phyloP scores from a whole-genome alignment of 1,140 invertebrate genomes.

The Euschistus heros region DNA sequence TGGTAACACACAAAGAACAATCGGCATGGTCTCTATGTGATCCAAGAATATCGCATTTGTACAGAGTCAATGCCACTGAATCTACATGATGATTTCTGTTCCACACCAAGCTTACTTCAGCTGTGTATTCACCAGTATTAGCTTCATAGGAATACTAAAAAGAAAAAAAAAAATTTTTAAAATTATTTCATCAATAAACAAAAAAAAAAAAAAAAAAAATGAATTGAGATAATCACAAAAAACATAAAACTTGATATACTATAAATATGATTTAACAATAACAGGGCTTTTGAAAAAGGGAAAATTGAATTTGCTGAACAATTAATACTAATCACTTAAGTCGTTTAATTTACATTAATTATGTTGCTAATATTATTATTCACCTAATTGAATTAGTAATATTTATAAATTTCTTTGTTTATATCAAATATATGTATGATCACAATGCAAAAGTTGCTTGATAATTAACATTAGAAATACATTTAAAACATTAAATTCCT shows the following conservation, averaged over 20 bases:
- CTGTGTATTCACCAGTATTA: conserved; percentile 72
- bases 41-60: conserved; percentile 88
- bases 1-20: conserved; percentile 85
- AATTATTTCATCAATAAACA: background rate
- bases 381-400: too few species aligned
- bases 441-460: too few species aligned
- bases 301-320: too few species aligned
- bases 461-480: too few species aligned
- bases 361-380: too few species aligned
- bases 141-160: conserved; percentile 77
- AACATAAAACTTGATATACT: background rate
- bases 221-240: background rate
- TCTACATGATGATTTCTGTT: conserved; percentile 87
- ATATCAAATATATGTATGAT: too few species aligned
- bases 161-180: conserved; percentile 26
- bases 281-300: background rate
- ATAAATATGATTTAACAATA: conserved; percentile 3
- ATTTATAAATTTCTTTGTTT: too few species aligned
- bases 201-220: background rate
- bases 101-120: conserved; percentile 81
- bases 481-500: too few species aligned
- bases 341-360: too few species aligned
- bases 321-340: too few species aligned
- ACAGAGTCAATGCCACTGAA: conserved; percentile 77
- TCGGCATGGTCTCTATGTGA: conserved; percentile 84